Evolutionary conservation across 2,113 vertebrate genomes (phyloP).

Genomic region (Scytalopus superciliaris): DNA sequence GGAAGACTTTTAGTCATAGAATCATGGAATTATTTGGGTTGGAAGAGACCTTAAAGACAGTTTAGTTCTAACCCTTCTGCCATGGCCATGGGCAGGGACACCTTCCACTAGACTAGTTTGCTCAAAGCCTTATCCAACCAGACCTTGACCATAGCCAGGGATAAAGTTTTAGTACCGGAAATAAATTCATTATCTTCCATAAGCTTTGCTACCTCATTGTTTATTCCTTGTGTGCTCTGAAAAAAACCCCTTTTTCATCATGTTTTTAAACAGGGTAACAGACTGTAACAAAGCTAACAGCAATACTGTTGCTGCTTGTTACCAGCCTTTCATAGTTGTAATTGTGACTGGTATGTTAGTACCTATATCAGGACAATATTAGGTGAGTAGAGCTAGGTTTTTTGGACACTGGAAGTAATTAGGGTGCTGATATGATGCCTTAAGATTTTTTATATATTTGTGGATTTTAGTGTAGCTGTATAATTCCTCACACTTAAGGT

Average conservation of each 20-base stretch:
- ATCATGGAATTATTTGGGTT: not conserved
- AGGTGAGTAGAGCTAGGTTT: not conserved
- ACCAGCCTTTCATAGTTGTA: not conserved
- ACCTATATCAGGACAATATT: not conserved
- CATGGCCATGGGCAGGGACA: fast-evolving
- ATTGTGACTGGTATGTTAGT: not conserved
- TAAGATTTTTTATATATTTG: too few species aligned
- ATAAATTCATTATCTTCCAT: not conserved
- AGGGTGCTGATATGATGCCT: not conserved
- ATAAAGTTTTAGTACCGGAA: not conserved
- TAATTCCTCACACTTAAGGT: too few species aligned
- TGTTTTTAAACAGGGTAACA: not conserved
- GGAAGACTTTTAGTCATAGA: not conserved
- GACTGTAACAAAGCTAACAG: not conserved
- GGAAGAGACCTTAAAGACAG: not conserved
- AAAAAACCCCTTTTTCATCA: not conserved
- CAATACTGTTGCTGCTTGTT: not conserved
- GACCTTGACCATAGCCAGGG: not conserved
- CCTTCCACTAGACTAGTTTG: too few species aligned
- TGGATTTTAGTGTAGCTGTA: too few species aligned
- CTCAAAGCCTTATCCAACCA: not conserved
- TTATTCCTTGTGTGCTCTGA: not conserved
- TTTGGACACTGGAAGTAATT: not conserved
- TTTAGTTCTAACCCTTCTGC: not conserved
- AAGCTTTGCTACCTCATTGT: not conserved